Evolutionary conservation across 2,888 invertebrate species (phyloP), one percentile per base, ranked within the genome.

Genomic region (Zaprionus obscuricornis): DNA sequence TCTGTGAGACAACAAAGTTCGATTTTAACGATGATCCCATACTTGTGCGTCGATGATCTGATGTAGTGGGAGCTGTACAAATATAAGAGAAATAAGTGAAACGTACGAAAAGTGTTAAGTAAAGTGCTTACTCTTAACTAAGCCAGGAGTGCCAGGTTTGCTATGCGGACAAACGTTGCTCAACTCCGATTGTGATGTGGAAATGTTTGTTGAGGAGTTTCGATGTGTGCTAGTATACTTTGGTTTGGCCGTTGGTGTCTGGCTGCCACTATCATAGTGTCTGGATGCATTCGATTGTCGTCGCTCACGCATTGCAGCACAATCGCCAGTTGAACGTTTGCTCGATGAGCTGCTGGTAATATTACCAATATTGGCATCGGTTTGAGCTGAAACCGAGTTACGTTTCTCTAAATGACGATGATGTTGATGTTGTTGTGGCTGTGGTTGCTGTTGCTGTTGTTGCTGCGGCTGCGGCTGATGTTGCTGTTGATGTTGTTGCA

Each of bases 1-100:
- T 93, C 84, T 93, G 93, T 1, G 93, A 93, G 3, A 93, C 93
- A 43, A 93, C 93, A 78, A 92, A 93, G 66, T 92, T 92, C 50
- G 93, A 92, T 66, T 90, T 90, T 3, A 89, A 74, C 10, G 87
- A 86, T 29, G 88, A 74, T 20, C 89, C 89, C 83, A 88, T 88
- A 64, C 88, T 90, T 4, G 89, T 86, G 17, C 90, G 88, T 10
- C 90, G 85, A 57, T 88, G 86, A 36, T 90, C 89, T 14, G 86
- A 84, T 24, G 87, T 64, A 68, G 75, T 68, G 47, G 88, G 86
- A 26, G 88, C 88, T 88, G 20, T 6, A 47, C 29, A 11, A 1
- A 0, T n/a, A n/a, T n/a, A 11, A 18, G 10, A n/a, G 8, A 16
- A 8, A 13, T 17, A 8, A 3, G 10, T n/a, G 8, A 29, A 10